Conservation (phyloP, 2,888 invertebrate genomes). For the Caenorhabditis afra region DNA sequence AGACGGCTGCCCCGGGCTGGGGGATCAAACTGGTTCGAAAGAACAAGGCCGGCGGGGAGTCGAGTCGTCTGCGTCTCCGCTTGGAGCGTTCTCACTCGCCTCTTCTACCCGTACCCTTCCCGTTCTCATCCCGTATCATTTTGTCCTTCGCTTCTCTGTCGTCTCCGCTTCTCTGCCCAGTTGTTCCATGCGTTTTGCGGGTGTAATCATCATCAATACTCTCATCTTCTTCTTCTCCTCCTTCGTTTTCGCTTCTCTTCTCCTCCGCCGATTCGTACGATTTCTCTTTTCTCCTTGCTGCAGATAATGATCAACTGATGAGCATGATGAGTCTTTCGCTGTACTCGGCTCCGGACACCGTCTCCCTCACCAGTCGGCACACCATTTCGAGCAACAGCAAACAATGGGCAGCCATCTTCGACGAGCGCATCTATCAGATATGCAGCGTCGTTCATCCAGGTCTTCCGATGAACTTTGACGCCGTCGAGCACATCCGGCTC, state of each 20-base stretch:
- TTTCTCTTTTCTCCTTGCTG: slow-evolving; percentile 15
- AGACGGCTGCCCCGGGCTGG: too few species aligned
- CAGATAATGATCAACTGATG: slow-evolving; percentile 38
- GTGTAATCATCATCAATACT: slow-evolving; percentile 51
- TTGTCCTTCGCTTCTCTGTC: slow-evolving; percentile 47
- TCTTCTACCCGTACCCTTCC: slow-evolving; percentile 31
- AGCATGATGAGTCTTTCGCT: slow-evolving; percentile 55
- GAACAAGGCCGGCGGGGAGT: slow-evolving; percentile 46
- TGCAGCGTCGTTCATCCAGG: slow-evolving; percentile 74
- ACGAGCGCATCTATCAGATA: slow-evolving; percentile 61
- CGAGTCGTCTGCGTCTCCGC: slow-evolving; percentile 7
- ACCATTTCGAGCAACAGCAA: slow-evolving; percentile 28
- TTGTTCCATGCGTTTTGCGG: slow-evolving; percentile 57
- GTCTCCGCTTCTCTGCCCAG: slow-evolving; percentile 24
- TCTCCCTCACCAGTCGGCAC: slow-evolving; percentile 54
- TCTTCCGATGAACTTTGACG: slow-evolving; percentile 74
- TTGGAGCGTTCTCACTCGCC: slow-evolving; percentile 5
- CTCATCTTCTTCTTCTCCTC: slow-evolving; percentile 6
- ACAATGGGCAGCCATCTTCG: slow-evolving; percentile 55
- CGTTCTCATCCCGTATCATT: slow-evolving; percentile 56
- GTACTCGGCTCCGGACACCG: slow-evolving; percentile 55
- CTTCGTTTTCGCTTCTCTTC: too few species aligned
- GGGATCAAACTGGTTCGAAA: slow-evolving; percentile 58
- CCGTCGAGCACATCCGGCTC: slow-evolving; percentile 70
- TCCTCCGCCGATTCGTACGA: slow-evolving; percentile 17